A percentile compares a stretch with the other conserved stretches of the same genome.
These are phyloP conservation scores for Heliconius himera DNA, from an alignment of 1,140 invertebrate genomes.

Conservation along the genomic window DNA sequence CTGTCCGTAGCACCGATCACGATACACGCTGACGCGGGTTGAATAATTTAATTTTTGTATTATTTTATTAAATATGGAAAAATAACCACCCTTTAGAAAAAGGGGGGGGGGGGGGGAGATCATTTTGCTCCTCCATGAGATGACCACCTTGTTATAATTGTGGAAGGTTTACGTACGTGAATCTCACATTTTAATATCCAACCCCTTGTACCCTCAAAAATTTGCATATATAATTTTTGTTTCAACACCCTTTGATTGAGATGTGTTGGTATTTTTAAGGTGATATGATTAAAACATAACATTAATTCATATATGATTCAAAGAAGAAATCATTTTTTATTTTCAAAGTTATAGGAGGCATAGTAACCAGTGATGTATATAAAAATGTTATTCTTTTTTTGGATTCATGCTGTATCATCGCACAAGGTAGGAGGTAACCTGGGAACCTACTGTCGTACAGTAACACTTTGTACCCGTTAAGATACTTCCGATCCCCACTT, in stretches of 20 bases:
- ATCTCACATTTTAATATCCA: conserved; percentile 72
- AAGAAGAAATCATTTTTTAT: no score
- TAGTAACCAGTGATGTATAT: no score
- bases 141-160: conserved; percentile 44
- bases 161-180: conserved; percentile 67
- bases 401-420: no score
- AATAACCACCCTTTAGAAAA: conserved; percentile 44
- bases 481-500: no score
- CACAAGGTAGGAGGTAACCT: no score
- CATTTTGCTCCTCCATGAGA: conserved; percentile 28
- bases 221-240: conserved; percentile 66
- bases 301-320: background rate
- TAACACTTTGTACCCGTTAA: no score
- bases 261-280: conserved; percentile 7
- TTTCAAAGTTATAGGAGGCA: no score
- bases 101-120: no score
- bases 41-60: conserved; percentile 75
- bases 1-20: conserved; percentile 70
- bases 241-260: conserved; percentile 27
- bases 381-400: no score
- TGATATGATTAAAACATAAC: background rate
- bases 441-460: no score
- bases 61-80: conserved; percentile 73
- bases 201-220: conserved; percentile 51
- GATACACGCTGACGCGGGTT: conserved; percentile 67